These are phyloP conservation scores for Cotesia typhae DNA, from an alignment of 1,140 invertebrate genomes.

Conservation along the genomic window DNA sequence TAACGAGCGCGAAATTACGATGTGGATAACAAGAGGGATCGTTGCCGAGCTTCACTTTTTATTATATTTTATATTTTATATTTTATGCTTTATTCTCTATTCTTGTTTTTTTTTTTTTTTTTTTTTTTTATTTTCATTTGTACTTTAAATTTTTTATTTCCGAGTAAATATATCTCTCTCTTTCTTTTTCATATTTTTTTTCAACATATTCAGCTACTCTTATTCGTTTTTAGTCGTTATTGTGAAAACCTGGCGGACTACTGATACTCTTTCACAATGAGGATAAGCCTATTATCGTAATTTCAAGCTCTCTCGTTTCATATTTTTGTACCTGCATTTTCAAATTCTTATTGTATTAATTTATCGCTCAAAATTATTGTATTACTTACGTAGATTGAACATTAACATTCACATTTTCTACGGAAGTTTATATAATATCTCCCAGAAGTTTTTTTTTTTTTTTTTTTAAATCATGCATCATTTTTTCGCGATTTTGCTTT, in stretches of 20 bases:
- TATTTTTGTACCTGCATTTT: constrained; percentile 8
- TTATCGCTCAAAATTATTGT: constrained; percentile 5
- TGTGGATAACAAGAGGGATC: constrained; percentile 25
- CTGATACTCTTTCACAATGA: constrained; percentile 16
- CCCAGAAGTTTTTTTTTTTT: too few species aligned
- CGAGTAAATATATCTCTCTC: background rate
- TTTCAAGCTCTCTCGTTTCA: constrained; percentile 19
- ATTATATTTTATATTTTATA: background rate
- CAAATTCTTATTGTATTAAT: constrained; percentile 12
- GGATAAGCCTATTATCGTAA: constrained; percentile 20
- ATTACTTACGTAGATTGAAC: background rate
- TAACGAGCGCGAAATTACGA: constrained; percentile 36
- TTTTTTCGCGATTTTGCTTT: too few species aligned
- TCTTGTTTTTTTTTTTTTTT: constrained; percentile 8
- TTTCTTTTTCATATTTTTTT: too few species aligned
- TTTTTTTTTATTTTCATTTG: background rate
- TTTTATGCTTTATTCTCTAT: background rate
- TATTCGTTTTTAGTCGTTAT: background rate
- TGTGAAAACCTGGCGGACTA: constrained; percentile 21
- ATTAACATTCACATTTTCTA: background rate
- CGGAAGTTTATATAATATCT: too few species aligned
- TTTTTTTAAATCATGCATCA: too few species aligned
- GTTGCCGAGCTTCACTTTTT: constrained; percentile 11
- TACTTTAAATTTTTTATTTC: constrained; percentile 12
- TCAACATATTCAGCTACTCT: background rate